Conservation (phyloP, 2,888 invertebrate species). For the Laothoe populi region DNA sequence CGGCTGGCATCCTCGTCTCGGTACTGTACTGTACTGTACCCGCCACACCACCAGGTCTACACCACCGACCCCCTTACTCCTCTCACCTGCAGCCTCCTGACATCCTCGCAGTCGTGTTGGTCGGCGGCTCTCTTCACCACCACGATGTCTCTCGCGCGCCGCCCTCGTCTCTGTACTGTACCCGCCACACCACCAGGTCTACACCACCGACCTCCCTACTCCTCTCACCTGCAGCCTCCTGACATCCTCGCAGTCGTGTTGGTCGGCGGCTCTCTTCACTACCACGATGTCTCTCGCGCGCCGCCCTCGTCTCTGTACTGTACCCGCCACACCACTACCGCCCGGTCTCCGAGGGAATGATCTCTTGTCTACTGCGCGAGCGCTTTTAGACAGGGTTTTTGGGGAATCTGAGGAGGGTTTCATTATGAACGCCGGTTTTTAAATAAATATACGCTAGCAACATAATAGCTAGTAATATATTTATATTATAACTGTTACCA, state of each 20-base stretch:
- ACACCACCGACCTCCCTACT: neutral
- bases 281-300: conserved; percentile 93
- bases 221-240: conserved; percentile 85
- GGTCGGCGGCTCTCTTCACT: conserved; percentile 88
- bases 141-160: conserved; percentile 91
- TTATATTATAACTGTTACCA: too few relatives aligned
- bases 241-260: conserved; percentile 89
- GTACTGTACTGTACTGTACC: neutral
- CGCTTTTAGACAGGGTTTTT: conserved; percentile 87
- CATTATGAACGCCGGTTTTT: too few relatives aligned
- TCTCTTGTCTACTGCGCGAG: conserved; percentile 57
- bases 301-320: conserved; percentile 46
- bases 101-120: conserved; percentile 88
- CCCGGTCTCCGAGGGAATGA: conserved; percentile 65
- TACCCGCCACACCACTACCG: conserved; percentile 40
- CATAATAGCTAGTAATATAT: too few relatives aligned
- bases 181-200: neutral
- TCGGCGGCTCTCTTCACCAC: conserved; percentile 90
- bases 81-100: conserved; percentile 87
- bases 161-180: conserved; percentile 36
- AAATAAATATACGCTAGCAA: too few relatives aligned
- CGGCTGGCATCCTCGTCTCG: too few relatives aligned
- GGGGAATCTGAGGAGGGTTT: conserved; percentile 89
- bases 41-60: neutral
- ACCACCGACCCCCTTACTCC: neutral